Evolutionary conservation across 2,888 invertebrate genomes (phyloP), one percentile per base, ranked within the genome.

Genomic region (Dolomedes plantarius): DNA sequence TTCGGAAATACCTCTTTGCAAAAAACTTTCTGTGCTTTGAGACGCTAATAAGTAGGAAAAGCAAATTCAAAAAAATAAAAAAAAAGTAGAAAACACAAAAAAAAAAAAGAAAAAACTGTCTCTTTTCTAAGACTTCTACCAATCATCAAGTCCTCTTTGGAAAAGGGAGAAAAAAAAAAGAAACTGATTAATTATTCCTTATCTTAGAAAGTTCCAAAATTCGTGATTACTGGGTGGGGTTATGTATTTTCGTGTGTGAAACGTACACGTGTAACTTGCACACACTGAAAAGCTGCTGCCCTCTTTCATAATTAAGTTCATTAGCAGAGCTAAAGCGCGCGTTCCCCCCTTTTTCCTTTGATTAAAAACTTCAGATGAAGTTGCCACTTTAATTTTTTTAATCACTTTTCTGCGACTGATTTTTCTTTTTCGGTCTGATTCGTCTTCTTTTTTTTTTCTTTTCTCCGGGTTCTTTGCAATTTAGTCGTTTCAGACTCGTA

Each of bases 341-440:
- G 36, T 36, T 23, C 56, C 56, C 56, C 56, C n/a, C 16, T 23
- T n/a, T 16, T 16, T 13, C 16, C 41, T n/a, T 56, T 56, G 56
- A 56, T 56, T 56, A 56, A 56, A 56, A 56, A 56, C 56, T 56
- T 56, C 56, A 56, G 11, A 56, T 56, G 56, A 56, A 56, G 56
- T 56, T 56, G 56, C 56, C 56, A 56, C 56, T 56, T 56, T 56
- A 56, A 56, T 56, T 56, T 56, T 56, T 56, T 56, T 23, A 56
- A 56, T 56, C 56, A n/a, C n/a, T n/a, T 46, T 16, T 46, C 2
- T 13, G 46, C 46, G 56, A 56, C 56, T 11, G 23, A 56, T 56
- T 23, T 46, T n/a, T 23, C 19, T 56, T 56, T 56, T 56, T 56
- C 23, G 7, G 3, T 56, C 23, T 16, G 3, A 56, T 56, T 46